Conservation (phyloP, 2,888 invertebrate genomes). For the Lagria hirta region DNA sequence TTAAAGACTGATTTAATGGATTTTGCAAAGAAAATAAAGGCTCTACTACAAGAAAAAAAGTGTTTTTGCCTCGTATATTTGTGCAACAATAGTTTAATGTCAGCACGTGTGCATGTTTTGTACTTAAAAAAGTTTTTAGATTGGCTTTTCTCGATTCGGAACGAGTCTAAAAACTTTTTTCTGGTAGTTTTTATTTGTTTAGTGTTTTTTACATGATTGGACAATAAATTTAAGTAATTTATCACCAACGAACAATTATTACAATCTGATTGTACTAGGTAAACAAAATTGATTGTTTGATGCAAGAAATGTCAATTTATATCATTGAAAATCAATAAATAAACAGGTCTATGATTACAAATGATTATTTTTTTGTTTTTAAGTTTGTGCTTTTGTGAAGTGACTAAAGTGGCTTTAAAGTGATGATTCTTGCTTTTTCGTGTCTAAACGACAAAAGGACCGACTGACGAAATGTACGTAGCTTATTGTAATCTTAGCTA, state of each 20-base stretch:
- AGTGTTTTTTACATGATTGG: slow-evolving; percentile 29
- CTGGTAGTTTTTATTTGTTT: slow-evolving; percentile 17
- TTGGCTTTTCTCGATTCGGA: slow-evolving; percentile 6
- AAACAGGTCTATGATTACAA: slow-evolving; percentile 18
- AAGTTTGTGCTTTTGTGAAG: slow-evolving; percentile 46
- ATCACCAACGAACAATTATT: slow-evolving; percentile 16
- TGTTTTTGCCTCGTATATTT: slow-evolving; percentile 11
- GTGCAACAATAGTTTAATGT: slow-evolving; percentile 16
- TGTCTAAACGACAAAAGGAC: slow-evolving; percentile 37
- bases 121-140: slow-evolving; percentile 23
- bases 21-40: slow-evolving; percentile 7
- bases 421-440: slow-evolving; percentile 45
- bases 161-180: slow-evolving; percentile 17
- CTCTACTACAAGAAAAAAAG: no score
- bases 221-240: slow-evolving; percentile 33
- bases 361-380: slow-evolving; percentile 29
- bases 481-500: slow-evolving; percentile 29
- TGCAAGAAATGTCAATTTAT: slow-evolving; percentile 24
- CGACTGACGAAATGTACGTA: slow-evolving; percentile 45
- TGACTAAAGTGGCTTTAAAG: slow-evolving; percentile 49
- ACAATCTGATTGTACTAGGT: slow-evolving; percentile 24
- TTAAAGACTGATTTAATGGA: slow-evolving; percentile 20
- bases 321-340: slow-evolving; percentile 21
- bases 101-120: slow-evolving; percentile 22
- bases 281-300: slow-evolving; percentile 16